Conservation (phyloP, 2,797 vertebrate species). For the Halcyon smyrnensis region DNA sequence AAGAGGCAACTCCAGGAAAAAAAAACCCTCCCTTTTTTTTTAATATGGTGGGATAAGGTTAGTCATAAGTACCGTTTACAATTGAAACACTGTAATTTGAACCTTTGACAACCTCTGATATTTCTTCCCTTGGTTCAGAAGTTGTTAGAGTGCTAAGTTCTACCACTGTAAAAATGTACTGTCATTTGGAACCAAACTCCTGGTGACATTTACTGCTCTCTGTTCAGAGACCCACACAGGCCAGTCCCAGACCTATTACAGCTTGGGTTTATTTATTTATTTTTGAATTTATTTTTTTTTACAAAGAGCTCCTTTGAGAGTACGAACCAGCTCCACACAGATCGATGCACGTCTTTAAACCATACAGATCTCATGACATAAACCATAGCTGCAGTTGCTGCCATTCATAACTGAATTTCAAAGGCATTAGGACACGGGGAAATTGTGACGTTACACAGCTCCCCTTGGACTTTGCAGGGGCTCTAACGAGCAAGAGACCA, state of each 20-base stretch:
- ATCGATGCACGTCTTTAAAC: not conserved
- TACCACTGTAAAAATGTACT: not conserved
- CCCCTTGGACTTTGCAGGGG: not conserved
- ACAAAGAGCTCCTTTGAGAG: constrained; percentile 46
- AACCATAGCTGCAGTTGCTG: not conserved
- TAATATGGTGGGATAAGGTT: not conserved
- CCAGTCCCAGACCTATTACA: not conserved
- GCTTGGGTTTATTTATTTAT: not conserved
- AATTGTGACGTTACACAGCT: not conserved
- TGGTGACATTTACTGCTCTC: constrained; percentile 14
- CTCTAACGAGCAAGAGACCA: not conserved
- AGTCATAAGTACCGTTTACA: not conserved
- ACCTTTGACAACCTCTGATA: constrained; percentile 20
- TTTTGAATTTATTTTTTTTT: not conserved
- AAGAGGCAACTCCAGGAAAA: not conserved
- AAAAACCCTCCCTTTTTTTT: not conserved
- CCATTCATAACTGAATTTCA: not conserved
- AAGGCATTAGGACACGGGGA: not conserved
- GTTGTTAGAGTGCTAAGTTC: not conserved
- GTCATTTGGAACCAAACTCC: not conserved
- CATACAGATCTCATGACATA: not conserved
- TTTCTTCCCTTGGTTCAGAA: not conserved
- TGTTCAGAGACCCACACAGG: not conserved
- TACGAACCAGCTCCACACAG: not conserved
- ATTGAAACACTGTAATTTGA: not conserved